Conservation (phyloP, 2,797 vertebrate species). For the Brachyrhaphis roseni region DNA sequence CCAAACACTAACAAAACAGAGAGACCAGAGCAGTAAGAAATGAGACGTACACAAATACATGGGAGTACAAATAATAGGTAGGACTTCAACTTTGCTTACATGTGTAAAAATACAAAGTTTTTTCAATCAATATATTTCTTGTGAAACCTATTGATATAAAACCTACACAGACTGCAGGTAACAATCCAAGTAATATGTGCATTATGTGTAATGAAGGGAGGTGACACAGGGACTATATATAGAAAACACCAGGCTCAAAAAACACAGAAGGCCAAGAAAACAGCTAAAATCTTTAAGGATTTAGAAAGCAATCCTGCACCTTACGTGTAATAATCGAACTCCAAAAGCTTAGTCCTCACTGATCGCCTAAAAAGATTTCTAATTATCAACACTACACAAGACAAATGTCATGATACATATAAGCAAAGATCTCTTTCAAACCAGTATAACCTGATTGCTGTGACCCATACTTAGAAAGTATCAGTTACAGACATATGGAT, state of each 20-base stretch:
- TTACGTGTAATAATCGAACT: not conserved
- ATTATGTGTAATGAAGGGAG: not conserved
- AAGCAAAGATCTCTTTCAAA: too few species aligned
- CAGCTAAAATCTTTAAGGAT: not conserved
- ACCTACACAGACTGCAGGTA: not conserved
- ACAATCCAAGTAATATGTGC: not conserved
- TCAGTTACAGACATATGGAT: too few species aligned
- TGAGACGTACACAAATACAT: not conserved
- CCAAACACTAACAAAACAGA: conserved; percentile 32
- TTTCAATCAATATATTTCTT: not conserved
- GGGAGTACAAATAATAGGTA: conserved; percentile 11
- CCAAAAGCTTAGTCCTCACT: not conserved
- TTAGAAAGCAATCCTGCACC: not conserved
- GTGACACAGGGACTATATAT: not conserved
- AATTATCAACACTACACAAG: too few species aligned
- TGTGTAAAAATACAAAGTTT: not conserved
- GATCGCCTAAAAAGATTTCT: too few species aligned
- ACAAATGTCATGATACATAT: too few species aligned
- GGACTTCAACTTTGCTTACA: conserved; percentile 12
- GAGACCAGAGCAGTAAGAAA: conserved; percentile 23
- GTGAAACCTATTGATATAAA: not conserved
- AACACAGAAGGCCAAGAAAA: not conserved
- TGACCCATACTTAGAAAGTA: too few species aligned
- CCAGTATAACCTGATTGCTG: too few species aligned
- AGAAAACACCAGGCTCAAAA: not conserved